These are phyloP conservation scores for Idaea dimidiata DNA, from an alignment of 2,888 invertebrate species.

Conservation along the genomic window DNA sequence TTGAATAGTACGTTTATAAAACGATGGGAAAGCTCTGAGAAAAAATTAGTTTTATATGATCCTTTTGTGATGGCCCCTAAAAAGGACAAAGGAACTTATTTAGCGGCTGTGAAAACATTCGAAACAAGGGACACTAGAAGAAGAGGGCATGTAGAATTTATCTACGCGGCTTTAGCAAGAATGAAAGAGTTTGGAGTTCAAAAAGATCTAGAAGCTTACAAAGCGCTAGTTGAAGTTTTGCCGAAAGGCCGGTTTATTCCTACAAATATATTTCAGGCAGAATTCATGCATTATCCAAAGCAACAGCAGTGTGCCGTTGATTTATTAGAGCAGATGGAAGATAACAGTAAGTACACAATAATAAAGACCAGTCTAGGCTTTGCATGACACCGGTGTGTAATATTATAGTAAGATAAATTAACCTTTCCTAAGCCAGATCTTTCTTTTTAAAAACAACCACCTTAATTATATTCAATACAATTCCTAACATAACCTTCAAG, in stretches of 20 bases:
- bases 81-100: conserved; percentile 85
- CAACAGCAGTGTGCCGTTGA: conserved; percentile 97
- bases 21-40: conserved; percentile 64
- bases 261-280: conserved; percentile 89
- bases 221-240: conserved; percentile 90
- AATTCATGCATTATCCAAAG: conserved; percentile 96
- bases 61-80: conserved; percentile 72
- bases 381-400: too few species aligned
- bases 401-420: too few species aligned
- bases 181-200: conserved; percentile 95
- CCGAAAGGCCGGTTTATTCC: conserved; percentile 95
- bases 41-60: conserved; percentile 61
- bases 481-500: too few species aligned
- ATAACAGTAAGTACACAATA: conserved; percentile 82
- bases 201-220: conserved; percentile 92
- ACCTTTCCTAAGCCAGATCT: too few species aligned
- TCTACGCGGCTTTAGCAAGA: conserved; percentile 91
- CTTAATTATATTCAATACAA: too few species aligned
- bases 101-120: conserved; percentile 88
- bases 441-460: too few species aligned
- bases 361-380: too few species aligned
- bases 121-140: conserved; percentile 84
- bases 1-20: conserved; percentile 45
- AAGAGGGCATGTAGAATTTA: conserved; percentile 96
- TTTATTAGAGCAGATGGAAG: conserved; percentile 96